These are phyloP conservation scores for Nyctalus aviator DNA, from an alignment of 2,797 vertebrate genomes.

Conservation along the genomic window DNA sequence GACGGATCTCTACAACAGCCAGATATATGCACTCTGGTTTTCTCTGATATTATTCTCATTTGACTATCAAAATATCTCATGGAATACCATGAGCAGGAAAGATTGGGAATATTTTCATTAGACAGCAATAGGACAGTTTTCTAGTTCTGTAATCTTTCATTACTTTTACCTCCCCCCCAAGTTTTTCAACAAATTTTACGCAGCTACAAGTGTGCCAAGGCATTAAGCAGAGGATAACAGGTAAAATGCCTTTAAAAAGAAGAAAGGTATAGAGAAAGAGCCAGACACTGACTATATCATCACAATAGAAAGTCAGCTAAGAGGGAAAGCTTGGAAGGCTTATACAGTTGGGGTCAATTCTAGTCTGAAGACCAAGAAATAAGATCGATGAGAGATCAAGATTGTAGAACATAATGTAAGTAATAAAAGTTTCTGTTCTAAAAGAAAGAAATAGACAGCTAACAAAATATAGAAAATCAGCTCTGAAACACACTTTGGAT, in stretches of 20 bases:
- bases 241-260: not conserved
- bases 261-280: not conserved
- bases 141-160: conserved; percentile 14
- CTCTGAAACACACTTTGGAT: not conserved
- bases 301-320: not conserved
- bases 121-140: not conserved
- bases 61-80: not conserved
- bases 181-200: not conserved
- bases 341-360: not conserved
- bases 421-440: not conserved
- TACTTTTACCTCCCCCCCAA: not conserved
- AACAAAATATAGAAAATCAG: not conserved
- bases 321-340: not conserved
- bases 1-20: not conserved
- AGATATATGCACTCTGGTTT: not conserved
- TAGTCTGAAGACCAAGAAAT: not conserved
- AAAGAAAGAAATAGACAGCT: not conserved
- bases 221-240: not conserved
- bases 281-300: not conserved
- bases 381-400: not conserved
- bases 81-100: not conserved
- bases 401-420: not conserved
- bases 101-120: not conserved
- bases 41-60: not conserved
- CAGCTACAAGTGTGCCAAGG: not conserved